Conservation (phyloP, 1,140 invertebrate genomes). For the Drosophila grimshawi region DNA sequence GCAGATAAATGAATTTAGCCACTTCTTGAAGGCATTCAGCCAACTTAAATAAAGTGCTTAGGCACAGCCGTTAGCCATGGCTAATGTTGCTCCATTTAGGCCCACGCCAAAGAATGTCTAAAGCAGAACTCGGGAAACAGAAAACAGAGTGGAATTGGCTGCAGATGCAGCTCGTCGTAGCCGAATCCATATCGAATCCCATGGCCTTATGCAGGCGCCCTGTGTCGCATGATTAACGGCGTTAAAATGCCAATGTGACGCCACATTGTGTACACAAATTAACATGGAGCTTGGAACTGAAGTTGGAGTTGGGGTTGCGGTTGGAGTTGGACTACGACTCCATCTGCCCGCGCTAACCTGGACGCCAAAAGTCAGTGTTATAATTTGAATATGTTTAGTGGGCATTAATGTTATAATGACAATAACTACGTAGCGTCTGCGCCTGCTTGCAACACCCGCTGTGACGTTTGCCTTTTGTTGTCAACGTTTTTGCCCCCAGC, state of each 20-base stretch:
- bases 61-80: conserved; percentile 55
- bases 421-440: conserved; percentile 77
- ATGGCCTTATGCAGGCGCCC: conserved; percentile 77
- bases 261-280: conserved; percentile 84
- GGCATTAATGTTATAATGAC: conserved; percentile 83
- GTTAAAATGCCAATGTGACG: conserved; percentile 84
- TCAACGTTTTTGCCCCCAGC: conserved; percentile 67
- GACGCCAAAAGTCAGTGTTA: conserved; percentile 62
- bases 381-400: conserved; percentile 84
- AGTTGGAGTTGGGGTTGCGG: conserved; percentile 5
- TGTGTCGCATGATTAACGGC: conserved; percentile 84
- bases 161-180: conserved; percentile 11
- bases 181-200: conserved; percentile 61
- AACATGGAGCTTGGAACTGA: conserved; percentile 63
- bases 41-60: conserved; percentile 68
- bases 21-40: conserved; percentile 4
- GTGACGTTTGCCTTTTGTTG: conserved; percentile 80
- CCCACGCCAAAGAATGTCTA: conserved; percentile 47
- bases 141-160: conserved; percentile 18
- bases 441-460: conserved; percentile 70
- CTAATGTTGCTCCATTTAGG: conserved; percentile 74
- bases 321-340: conserved; percentile 11
- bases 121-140: conserved; percentile 11
- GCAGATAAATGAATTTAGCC: conserved; percentile 33
- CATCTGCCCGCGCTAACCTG: background rate